These are phyloP conservation scores for Helicoverpa assulta DNA, from an alignment of 2,888 invertebrate species.

Conservation along the genomic window DNA sequence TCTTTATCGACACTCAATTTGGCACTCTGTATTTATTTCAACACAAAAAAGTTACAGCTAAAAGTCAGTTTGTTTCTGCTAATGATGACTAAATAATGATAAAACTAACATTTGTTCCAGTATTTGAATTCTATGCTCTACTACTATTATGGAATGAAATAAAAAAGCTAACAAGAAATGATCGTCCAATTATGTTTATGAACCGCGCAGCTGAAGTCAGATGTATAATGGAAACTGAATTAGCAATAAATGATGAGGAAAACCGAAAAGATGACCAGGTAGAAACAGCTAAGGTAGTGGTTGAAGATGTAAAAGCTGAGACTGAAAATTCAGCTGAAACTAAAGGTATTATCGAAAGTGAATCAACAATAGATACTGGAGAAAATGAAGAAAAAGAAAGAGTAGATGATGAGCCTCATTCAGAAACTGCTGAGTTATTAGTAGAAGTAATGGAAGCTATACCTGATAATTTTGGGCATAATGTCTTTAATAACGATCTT, in stretches of 20 bases:
- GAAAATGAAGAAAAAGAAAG: not conserved
- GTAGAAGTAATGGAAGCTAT: not conserved
- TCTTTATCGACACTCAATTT: too few species aligned
- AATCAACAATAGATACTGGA: not conserved
- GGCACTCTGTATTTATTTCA: too few species aligned
- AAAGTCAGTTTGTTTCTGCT: too few species aligned
- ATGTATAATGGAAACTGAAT: not conserved
- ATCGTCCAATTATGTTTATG: not conserved
- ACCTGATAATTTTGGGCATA: not conserved
- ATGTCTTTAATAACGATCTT: not conserved
- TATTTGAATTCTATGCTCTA: not conserved
- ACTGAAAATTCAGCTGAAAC: not conserved
- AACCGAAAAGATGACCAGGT: not conserved
- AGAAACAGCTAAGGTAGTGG: not conserved
- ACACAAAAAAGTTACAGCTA: too few species aligned
- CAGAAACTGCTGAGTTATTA: not conserved
- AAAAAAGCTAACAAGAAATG: not conserved
- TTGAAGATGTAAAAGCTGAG: not conserved
- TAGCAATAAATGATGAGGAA: not conserved
- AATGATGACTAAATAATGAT: too few species aligned
- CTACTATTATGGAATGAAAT: constrained; percentile 1
- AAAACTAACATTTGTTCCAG: not conserved
- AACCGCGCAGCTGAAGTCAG: not conserved
- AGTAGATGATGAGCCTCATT: not conserved
- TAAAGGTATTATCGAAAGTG: not conserved